Evolutionary conservation across 2,797 vertebrate genomes (phyloP).

Genomic region (Hirundo rustica): DNA sequence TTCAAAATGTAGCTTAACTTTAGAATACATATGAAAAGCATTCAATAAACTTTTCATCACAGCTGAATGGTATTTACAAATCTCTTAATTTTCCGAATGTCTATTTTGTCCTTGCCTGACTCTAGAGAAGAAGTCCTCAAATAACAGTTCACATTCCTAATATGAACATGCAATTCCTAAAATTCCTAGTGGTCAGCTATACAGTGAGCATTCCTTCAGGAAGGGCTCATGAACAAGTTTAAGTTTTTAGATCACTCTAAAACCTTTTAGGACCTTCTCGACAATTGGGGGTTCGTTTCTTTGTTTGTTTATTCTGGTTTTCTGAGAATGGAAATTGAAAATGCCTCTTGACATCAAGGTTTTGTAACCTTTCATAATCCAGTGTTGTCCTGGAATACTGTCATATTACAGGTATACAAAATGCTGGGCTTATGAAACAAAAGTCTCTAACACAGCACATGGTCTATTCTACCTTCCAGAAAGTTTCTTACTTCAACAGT

Average conservation of each 20-base stretch:
- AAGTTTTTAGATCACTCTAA: neutral
- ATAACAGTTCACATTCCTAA: neutral
- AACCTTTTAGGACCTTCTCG: neutral
- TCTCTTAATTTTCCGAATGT: neutral
- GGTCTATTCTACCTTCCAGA: neutral
- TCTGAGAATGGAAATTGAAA: neutral
- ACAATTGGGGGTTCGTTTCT: neutral
- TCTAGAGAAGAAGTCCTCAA: neutral
- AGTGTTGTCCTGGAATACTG: neutral
- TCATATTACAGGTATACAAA: neutral
- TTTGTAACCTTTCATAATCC: neutral
- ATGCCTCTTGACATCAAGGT: neutral
- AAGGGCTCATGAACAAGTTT: neutral
- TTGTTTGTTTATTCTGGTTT: neutral
- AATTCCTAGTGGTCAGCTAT: neutral
- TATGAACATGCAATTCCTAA: neutral
- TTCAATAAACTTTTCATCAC: slow-evolving; percentile 26
- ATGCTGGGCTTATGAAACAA: neutral
- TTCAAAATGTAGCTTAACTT: slow-evolving; percentile 6
- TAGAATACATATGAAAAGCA: neutral
- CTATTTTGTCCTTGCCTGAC: neutral
- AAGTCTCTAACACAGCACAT: neutral
- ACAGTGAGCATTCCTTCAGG: neutral
- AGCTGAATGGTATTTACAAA: slow-evolving; percentile 6
- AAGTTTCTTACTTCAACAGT: neutral